Evolutionary conservation across 1,140 invertebrate species (phyloP).

Genomic region (Uloborus diversus): DNA sequence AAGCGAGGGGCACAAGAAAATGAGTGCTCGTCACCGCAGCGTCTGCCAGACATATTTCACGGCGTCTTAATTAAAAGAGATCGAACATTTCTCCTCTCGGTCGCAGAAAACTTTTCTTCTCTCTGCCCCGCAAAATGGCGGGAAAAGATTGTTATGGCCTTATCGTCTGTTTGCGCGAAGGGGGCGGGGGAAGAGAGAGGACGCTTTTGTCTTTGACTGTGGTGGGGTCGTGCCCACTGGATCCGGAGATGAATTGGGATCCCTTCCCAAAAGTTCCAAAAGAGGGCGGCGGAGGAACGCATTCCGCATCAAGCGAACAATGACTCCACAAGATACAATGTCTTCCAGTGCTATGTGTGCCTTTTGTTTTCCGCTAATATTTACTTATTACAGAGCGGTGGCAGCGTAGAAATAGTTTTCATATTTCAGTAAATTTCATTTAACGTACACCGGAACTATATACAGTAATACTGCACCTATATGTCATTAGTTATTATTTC

Average conservation of each 20-base stretch:
- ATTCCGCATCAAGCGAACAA: too few species aligned
- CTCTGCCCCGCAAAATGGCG: neutral
- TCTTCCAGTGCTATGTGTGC: too few species aligned
- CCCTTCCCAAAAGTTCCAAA: neutral
- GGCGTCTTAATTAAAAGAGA: slow-evolving; percentile 56
- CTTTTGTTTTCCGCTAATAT: too few species aligned
- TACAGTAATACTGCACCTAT: too few species aligned
- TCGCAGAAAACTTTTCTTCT: slow-evolving; percentile 5
- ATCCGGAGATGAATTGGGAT: neutral
- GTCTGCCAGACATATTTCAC: slow-evolving; percentile 56
- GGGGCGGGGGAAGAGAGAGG: neutral
- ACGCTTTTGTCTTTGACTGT: neutral
- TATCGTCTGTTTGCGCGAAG: neutral
- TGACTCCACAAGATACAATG: too few species aligned
- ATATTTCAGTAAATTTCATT: too few species aligned
- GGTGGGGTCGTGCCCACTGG: neutral
- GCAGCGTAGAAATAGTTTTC: too few species aligned
- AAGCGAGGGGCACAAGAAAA: slow-evolving; percentile 46
- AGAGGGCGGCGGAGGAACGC: too few species aligned
- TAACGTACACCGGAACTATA: too few species aligned
- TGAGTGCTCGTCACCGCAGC: slow-evolving; percentile 43
- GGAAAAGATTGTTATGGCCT: slow-evolving; percentile 8
- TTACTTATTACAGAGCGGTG: too few species aligned
- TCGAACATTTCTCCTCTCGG: slow-evolving; percentile 42
- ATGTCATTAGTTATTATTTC: too few species aligned